Conservation (phyloP, 2,797 vertebrate species). For the Anas georgica region DNA sequence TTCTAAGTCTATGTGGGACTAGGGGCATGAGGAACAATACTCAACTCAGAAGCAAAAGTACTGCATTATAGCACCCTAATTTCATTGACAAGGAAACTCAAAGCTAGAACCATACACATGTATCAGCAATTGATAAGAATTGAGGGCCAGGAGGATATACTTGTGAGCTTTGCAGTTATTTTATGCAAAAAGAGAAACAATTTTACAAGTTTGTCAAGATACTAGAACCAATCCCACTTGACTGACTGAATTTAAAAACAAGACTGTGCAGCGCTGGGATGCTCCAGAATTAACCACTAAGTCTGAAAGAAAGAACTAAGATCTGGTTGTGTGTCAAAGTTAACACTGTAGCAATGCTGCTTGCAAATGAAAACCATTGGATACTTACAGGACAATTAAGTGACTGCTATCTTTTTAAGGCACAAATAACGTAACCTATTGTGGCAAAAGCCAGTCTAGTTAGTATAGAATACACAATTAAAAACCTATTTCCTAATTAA, state of each 20-base stretch:
- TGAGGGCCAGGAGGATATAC: neutral
- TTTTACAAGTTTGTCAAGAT: slow-evolving; percentile 18
- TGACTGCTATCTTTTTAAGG: neutral
- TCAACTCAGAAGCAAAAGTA: slow-evolving; percentile 46
- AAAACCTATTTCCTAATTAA: slow-evolving; percentile 37
- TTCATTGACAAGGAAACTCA: slow-evolving; percentile 28
- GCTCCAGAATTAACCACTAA: slow-evolving; percentile 11
- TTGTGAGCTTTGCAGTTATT: slow-evolving; percentile 33
- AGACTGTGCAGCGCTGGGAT: slow-evolving; percentile 58
- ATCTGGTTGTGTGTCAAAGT: neutral
- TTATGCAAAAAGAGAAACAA: neutral
- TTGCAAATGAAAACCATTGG: neutral
- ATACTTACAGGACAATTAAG: neutral
- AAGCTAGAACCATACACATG: slow-evolving; percentile 29
- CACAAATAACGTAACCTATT: neutral
- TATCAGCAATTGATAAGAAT: slow-evolving; percentile 3
- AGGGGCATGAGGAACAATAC: slow-evolving; percentile 38
- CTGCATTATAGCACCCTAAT: slow-evolving; percentile 9
- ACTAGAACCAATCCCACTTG: slow-evolving; percentile 60
- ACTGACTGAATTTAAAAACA: slow-evolving; percentile 47
- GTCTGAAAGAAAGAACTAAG: neutral
- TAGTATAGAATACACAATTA: neutral
- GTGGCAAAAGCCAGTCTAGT: neutral
- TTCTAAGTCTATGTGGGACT: slow-evolving; percentile 43
- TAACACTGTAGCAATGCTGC: neutral